A percentile compares a stretch with the other conserved stretches of the same genome.
Evolutionary conservation across 2,113 vertebrate genomes (phyloP).

Genomic region (Oncorhynchus mykiss): DNA sequence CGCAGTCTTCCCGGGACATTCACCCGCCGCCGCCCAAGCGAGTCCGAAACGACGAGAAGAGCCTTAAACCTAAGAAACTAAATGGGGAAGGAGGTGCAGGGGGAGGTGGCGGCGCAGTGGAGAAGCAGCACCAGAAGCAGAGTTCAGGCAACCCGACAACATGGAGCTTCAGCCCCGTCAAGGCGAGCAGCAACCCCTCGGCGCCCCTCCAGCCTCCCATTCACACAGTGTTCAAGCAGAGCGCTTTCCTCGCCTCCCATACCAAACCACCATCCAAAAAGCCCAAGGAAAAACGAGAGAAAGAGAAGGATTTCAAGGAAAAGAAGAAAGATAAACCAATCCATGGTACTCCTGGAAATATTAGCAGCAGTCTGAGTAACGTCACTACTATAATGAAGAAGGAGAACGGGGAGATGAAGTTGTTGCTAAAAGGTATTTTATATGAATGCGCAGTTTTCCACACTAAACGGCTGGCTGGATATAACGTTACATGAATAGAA

Average conservation of each 20-base stretch:
- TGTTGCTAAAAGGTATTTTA: constrained; percentile 65
- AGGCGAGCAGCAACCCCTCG: constrained; percentile 51
- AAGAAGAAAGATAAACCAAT: constrained; percentile 65
- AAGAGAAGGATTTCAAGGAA: constrained; percentile 71
- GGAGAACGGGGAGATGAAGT: constrained; percentile 65
- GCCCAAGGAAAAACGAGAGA: constrained; percentile 83
- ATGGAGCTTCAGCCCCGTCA: constrained; percentile 78
- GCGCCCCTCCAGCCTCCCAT: constrained; percentile 48
- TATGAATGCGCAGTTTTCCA: constrained; percentile 14
- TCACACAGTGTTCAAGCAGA: constrained; percentile 74
- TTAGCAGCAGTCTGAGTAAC: constrained; percentile 6
- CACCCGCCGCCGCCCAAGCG: constrained; percentile 81
- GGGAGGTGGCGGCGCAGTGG: constrained; percentile 70
- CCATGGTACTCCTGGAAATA: constrained; percentile 31
- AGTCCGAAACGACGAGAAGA: constrained; percentile 79
- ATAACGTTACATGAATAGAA: not conserved
- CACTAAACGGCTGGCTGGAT: not conserved
- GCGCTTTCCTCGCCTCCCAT: constrained; percentile 71
- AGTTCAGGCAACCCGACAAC: constrained; percentile 71
- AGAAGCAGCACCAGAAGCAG: constrained; percentile 70
- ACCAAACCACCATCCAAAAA: constrained; percentile 75
- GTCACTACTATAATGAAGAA: constrained; percentile 54
- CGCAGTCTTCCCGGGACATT: constrained; percentile 71
- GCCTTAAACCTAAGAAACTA: constrained; percentile 84
- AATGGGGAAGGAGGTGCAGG: constrained; percentile 74